Conservation (phyloP, 2,113 vertebrate genomes). For the Rhadina sibilatrix region DNA sequence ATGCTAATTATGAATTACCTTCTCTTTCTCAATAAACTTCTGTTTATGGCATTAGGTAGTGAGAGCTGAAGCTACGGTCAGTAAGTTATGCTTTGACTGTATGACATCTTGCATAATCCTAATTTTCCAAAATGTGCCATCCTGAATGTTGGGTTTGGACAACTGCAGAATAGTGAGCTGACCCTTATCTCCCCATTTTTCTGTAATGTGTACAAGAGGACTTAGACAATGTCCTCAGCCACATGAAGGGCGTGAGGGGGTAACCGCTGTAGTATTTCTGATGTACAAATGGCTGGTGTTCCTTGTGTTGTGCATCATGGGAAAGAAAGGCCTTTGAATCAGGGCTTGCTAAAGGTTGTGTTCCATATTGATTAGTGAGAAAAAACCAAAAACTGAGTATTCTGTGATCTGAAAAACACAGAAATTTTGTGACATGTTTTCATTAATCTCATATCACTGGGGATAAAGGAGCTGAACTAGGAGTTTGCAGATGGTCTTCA, state of each 20-base stretch:
- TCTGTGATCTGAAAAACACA: neutral
- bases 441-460: neutral
- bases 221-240: neutral
- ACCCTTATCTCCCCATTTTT: neutral
- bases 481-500: neutral
- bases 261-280: neutral
- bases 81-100: neutral
- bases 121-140: neutral
- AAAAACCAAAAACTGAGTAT: neutral
- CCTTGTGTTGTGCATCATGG: neutral
- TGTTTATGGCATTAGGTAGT: neutral
- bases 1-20: neutral
- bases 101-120: neutral
- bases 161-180: neutral
- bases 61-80: neutral
- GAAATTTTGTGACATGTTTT: neutral
- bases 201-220: neutral
- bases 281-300: neutral
- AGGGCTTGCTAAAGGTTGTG: neutral
- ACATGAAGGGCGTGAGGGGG: accelerated
- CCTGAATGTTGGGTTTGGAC: neutral
- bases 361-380: neutral
- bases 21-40: neutral
- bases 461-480: neutral
- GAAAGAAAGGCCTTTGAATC: neutral